Evolutionary conservation across 2,797 vertebrate genomes (phyloP).

Genomic region (Brachyrhaphis roseni): DNA sequence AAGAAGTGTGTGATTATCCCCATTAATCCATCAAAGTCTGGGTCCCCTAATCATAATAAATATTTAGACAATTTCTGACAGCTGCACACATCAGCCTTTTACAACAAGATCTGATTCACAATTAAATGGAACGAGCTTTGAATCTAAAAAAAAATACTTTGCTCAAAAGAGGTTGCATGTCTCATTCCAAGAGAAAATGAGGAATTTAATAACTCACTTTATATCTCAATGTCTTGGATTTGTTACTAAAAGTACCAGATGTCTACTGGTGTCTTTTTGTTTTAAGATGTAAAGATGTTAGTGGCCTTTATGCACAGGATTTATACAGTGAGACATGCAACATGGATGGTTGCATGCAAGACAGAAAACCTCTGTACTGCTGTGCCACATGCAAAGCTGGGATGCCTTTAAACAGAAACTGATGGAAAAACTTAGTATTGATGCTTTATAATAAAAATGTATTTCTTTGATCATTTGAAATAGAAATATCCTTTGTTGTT

Average conservation of each 20-base stretch:
- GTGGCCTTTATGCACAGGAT: background rate
- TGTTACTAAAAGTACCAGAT: background rate
- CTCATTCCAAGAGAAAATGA: background rate
- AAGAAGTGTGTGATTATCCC: background rate
- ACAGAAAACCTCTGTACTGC: background rate
- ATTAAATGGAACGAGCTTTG: background rate
- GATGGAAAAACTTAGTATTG: background rate
- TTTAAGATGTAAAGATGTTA: background rate
- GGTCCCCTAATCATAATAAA: background rate
- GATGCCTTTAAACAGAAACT: background rate
- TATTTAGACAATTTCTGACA: background rate
- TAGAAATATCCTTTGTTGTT: background rate
- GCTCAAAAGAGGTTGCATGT: background rate
- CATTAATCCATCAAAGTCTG: background rate
- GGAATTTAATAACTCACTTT: background rate
- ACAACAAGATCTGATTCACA: background rate
- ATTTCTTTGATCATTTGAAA: background rate
- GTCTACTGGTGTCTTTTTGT: background rate
- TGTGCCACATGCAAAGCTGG: background rate
- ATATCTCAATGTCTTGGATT: background rate
- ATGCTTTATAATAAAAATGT: background rate
- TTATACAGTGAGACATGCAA: background rate
- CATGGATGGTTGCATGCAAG: background rate
- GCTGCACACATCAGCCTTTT: background rate
- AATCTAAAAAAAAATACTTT: background rate